Percentiles rank a stretch among this genome's conserved stretches.
Conservation (phyloP, 1,140 invertebrate genomes). For the Drosophila equinoxialis region DNA sequence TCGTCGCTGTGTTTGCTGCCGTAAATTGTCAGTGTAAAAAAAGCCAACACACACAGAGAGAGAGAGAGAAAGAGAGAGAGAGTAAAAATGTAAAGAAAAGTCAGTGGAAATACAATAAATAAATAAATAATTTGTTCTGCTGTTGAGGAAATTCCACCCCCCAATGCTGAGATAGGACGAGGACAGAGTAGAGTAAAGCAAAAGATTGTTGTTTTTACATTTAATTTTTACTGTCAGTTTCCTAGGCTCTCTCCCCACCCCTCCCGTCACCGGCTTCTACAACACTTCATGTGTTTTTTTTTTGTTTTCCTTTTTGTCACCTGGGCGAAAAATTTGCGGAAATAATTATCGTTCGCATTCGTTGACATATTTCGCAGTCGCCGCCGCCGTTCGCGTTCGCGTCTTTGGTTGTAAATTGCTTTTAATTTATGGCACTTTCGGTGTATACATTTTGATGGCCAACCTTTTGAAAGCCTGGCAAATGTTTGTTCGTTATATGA, state of each 20-base stretch:
- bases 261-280: too few relatives aligned
- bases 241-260: background rate
- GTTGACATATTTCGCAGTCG: slow-evolving; percentile 39
- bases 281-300: background rate
- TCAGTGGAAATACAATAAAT: slow-evolving; percentile 30
- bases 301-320: slow-evolving; percentile 42
- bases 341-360: slow-evolving; percentile 47
- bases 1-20: background rate
- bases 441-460: slow-evolving; percentile 31
- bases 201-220: slow-evolving; percentile 6
- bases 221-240: slow-evolving; percentile 8
- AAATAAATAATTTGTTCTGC: slow-evolving; percentile 38
- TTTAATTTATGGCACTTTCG: slow-evolving; percentile 39
- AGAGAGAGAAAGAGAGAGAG: background rate
- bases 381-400: slow-evolving; percentile 16
- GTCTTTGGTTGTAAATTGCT: slow-evolving; percentile 45
- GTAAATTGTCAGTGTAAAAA: slow-evolving; percentile 30
- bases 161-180: background rate
- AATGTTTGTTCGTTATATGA: slow-evolving; percentile 38
- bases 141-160: slow-evolving; percentile 20
- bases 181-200: background rate
- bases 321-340: slow-evolving; percentile 49
- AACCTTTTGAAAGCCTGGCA: slow-evolving; percentile 46
- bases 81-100: slow-evolving; percentile 1
- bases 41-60: background rate